Percentiles rank a stretch among this genome's conserved stretches.
Evolutionary conservation across 2,113 vertebrate genomes (phyloP).

Genomic region (Zingel zingel): DNA sequence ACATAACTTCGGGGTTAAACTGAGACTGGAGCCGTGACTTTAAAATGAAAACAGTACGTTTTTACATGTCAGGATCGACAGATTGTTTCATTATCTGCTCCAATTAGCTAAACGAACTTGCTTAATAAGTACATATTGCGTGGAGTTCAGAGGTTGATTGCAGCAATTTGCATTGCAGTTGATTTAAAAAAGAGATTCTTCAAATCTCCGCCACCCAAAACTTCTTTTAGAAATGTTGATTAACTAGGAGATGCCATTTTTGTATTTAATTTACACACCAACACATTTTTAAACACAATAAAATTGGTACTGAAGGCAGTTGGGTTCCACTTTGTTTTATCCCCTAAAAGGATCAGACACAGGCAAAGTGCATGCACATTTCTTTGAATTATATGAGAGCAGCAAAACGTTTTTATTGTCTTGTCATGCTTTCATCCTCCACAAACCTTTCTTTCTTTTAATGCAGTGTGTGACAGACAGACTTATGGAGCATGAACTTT

Average conservation of each 20-base stretch:
- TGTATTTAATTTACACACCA: too few species aligned
- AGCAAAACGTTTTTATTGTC: background rate
- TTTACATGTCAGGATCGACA: background rate
- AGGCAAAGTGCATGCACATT: background rate
- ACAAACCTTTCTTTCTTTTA: constrained; percentile 5
- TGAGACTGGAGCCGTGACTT: background rate
- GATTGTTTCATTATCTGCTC: background rate
- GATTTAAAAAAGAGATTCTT: background rate
- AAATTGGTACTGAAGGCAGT: background rate
- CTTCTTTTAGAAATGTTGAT: background rate
- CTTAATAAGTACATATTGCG: background rate
- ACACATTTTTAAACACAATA: too few species aligned
- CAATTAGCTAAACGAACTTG: too few species aligned
- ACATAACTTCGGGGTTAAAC: too few species aligned
- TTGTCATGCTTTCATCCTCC: background rate
- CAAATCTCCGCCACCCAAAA: background rate
- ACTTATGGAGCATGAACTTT: constrained; percentile 31
- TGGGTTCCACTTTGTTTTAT: background rate
- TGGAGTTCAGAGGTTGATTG: background rate
- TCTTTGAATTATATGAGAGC: background rate
- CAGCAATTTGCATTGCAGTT: too few species aligned
- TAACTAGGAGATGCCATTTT: too few species aligned
- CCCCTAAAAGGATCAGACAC: too few species aligned
- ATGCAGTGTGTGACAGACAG: constrained; percentile 42
- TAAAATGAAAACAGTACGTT: background rate